Conservation (phyloP, 2,888 invertebrate genomes). For the Trichogramma dendrolimi region DNA sequence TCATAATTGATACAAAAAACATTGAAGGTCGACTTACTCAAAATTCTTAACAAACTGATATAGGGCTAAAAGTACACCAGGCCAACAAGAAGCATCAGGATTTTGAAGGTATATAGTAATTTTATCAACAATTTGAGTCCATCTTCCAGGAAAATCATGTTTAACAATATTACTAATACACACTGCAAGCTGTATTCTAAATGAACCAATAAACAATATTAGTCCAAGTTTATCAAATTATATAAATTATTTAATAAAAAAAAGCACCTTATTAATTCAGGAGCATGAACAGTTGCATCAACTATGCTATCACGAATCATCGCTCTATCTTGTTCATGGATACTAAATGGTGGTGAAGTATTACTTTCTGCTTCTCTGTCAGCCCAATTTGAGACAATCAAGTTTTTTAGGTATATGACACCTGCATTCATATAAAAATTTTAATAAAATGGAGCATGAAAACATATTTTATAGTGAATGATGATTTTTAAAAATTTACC, state of each 20-base stretch:
- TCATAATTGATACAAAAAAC: background rate
- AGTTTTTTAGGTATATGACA: slow-evolving; percentile 94
- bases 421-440: slow-evolving; percentile 49
- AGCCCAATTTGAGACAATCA: slow-evolving; percentile 84
- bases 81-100: slow-evolving; percentile 82
- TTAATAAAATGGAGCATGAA: background rate
- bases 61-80: slow-evolving; percentile 84
- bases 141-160: slow-evolving; percentile 90
- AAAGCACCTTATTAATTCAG: slow-evolving; percentile 68
- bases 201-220: slow-evolving; percentile 23
- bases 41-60: slow-evolving; percentile 92
- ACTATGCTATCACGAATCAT: slow-evolving; percentile 90
- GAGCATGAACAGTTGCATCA: slow-evolving; percentile 91
- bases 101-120: slow-evolving; percentile 89
- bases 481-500: slow-evolving; percentile 52
- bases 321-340: slow-evolving; percentile 94
- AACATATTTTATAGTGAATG: background rate
- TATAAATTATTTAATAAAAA: background rate
- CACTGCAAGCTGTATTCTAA: slow-evolving; percentile 83
- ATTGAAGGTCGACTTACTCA: slow-evolving; percentile 55
- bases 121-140: slow-evolving; percentile 95
- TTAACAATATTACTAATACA: slow-evolving; percentile 91
- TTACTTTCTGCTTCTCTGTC: slow-evolving; percentile 73
- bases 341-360: slow-evolving; percentile 73
- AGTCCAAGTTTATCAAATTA: background rate